phyloP scores from a whole-genome alignment of 2,888 invertebrate genomes.

The Eupithecia centaureata region DNA sequence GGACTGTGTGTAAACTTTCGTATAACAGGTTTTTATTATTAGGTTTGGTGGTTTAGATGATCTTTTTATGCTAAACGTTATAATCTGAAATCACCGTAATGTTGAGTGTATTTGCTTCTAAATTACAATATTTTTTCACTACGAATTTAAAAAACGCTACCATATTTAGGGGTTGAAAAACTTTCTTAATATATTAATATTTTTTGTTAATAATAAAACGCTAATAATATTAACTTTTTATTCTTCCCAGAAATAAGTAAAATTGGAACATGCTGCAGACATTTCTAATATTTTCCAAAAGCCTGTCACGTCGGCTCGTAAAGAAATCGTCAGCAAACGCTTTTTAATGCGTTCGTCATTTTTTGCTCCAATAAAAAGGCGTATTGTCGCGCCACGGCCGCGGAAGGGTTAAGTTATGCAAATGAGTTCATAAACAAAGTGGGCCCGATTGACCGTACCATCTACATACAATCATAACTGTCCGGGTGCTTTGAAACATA shows the following conservation, averaged over 20 bases:
- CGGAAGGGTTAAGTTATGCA: slow-evolving; percentile 80
- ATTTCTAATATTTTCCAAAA: slow-evolving; percentile 36
- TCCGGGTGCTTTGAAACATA: slow-evolving; percentile 54
- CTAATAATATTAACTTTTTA: too few relatives aligned
- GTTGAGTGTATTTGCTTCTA: not conserved
- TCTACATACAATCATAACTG: slow-evolving; percentile 54
- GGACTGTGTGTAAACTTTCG: not conserved
- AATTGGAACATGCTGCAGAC: slow-evolving; percentile 40
- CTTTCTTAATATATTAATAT: not conserved
- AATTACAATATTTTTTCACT: not conserved
- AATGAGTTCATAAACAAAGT: slow-evolving; percentile 72
- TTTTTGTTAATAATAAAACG: too few relatives aligned
- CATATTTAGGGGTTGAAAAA: not conserved
- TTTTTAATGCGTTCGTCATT: slow-evolving; percentile 59
- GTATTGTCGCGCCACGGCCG: slow-evolving; percentile 58
- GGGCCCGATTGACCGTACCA: slow-evolving; percentile 55
- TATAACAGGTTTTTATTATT: not conserved
- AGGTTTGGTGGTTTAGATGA: not conserved
- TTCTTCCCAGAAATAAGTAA: not conserved
- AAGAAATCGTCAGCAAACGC: slow-evolving; percentile 52
- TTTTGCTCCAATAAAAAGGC: slow-evolving; percentile 75
- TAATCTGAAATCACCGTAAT: not conserved
- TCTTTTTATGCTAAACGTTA: not conserved
- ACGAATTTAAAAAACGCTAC: not conserved
- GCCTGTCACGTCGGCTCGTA: slow-evolving; percentile 42